A percentile compares a stretch with the other conserved stretches of the same genome.
Evolutionary conservation across 2,113 vertebrate species (phyloP).

Genomic region (Falcunculus frontatus): DNA sequence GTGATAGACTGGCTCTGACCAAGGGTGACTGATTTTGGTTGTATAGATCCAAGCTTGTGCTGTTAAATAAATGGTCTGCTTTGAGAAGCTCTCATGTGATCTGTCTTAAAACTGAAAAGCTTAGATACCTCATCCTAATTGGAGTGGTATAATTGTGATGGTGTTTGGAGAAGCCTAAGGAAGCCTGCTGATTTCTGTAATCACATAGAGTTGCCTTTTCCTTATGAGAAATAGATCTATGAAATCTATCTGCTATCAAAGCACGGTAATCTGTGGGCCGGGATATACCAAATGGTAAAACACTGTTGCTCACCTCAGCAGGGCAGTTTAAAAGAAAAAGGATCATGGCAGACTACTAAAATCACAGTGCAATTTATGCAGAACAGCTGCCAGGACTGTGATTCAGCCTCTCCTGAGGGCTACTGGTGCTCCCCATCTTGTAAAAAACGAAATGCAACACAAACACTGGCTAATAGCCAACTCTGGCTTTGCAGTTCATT

Average conservation of each 20-base stretch:
- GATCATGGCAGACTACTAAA: background rate
- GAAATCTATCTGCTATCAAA: background rate
- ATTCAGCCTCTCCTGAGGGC: background rate
- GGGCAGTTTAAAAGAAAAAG: background rate
- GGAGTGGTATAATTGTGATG: background rate
- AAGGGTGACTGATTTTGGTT: background rate
- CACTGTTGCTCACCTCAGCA: background rate
- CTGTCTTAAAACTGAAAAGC: background rate
- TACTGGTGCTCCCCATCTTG: background rate
- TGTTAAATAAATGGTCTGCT: background rate
- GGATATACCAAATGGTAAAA: background rate
- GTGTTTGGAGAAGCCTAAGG: background rate
- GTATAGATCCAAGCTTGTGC: background rate
- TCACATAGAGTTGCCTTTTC: background rate
- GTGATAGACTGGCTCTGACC: constrained; percentile 1
- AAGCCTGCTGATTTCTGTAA: background rate
- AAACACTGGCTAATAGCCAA: background rate
- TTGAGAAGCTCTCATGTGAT: background rate
- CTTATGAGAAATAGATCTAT: background rate
- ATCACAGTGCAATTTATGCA: background rate
- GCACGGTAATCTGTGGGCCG: background rate
- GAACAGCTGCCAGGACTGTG: background rate
- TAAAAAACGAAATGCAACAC: background rate
- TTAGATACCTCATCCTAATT: constrained; percentile 3
- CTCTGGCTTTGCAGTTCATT: background rate